Percentiles rank a stretch among this genome's conserved stretches.
These are phyloP conservation scores for Odontophorus gujanensis DNA, from an alignment of 2,113 vertebrate species.

Conservation along the genomic window DNA sequence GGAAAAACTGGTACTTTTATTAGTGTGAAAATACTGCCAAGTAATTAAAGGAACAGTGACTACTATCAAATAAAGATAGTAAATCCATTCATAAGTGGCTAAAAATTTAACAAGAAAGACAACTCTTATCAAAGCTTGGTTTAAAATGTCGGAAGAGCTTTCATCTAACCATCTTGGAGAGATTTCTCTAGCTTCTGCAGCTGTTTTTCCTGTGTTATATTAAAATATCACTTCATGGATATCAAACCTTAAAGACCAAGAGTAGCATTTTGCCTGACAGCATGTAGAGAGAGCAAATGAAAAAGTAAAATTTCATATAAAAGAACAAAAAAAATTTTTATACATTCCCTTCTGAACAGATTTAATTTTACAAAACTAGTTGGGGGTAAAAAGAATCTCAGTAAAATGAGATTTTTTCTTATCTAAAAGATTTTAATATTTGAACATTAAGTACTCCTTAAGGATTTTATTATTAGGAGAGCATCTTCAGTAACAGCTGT, in stretches of 20 bases:
- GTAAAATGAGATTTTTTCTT: background rate
- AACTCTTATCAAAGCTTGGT: background rate
- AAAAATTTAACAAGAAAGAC: background rate
- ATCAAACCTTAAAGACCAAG: background rate
- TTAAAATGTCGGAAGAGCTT: background rate
- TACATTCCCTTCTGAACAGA: conserved; percentile 11
- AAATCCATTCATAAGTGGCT: background rate
- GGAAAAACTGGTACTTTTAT: background rate
- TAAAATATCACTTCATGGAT: background rate
- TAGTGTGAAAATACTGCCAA: background rate
- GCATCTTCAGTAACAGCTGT: background rate
- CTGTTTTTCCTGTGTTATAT: background rate
- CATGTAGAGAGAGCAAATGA: background rate
- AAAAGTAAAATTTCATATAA: conserved; percentile 33
- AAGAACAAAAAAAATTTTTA: conserved; percentile 22
- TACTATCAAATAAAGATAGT: background rate
- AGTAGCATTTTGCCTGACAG: background rate
- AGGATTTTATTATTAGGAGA: conserved; percentile 17
- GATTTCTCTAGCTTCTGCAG: background rate
- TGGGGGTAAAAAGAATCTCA: background rate
- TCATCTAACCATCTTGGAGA: background rate
- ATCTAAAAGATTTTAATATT: background rate
- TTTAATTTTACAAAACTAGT: conserved; percentile 22
- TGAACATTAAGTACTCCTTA: background rate
- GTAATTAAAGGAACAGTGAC: background rate